Evolutionary conservation across 2,113 vertebrate species (phyloP).

Genomic region (Pontoporia blainvillei): DNA sequence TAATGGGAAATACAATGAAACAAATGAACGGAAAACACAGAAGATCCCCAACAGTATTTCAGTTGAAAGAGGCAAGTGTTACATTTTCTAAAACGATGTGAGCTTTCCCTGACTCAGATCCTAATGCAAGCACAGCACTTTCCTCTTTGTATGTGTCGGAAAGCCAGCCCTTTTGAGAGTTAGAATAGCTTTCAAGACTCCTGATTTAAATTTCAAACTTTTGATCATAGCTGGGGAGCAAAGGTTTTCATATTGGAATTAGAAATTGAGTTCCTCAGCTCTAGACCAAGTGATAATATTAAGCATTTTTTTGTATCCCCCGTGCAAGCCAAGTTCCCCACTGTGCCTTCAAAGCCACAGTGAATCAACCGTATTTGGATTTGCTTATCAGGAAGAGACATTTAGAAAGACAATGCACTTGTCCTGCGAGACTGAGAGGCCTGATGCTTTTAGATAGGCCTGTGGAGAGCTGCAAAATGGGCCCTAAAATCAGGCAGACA

Average conservation of each 20-base stretch:
- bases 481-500: conserved; percentile 88
- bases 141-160: conserved; percentile 82
- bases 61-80: conserved; percentile 67
- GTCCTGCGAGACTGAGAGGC: conserved; percentile 81
- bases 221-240: conserved; percentile 80
- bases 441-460: conserved; percentile 85
- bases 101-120: conserved; percentile 71
- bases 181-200: conserved; percentile 82
- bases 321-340: conserved; percentile 83
- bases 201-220: conserved; percentile 88
- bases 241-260: conserved; percentile 82
- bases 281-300: conserved; percentile 83
- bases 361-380: conserved; percentile 86
- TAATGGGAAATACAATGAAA: conserved; percentile 65
- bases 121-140: conserved; percentile 76
- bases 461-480: conserved; percentile 84
- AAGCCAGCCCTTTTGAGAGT: conserved; percentile 80
- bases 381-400: conserved; percentile 86
- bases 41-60: conserved; percentile 54
- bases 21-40: conserved; percentile 63
- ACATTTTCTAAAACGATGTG: conserved; percentile 75
- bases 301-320: conserved; percentile 85
- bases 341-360: conserved; percentile 84
- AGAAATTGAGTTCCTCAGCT: conserved; percentile 83
- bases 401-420: conserved; percentile 87